These are phyloP conservation scores for Puntigrus tetrazona DNA, from an alignment of 2,113 vertebrate genomes.

Conservation along the genomic window DNA sequence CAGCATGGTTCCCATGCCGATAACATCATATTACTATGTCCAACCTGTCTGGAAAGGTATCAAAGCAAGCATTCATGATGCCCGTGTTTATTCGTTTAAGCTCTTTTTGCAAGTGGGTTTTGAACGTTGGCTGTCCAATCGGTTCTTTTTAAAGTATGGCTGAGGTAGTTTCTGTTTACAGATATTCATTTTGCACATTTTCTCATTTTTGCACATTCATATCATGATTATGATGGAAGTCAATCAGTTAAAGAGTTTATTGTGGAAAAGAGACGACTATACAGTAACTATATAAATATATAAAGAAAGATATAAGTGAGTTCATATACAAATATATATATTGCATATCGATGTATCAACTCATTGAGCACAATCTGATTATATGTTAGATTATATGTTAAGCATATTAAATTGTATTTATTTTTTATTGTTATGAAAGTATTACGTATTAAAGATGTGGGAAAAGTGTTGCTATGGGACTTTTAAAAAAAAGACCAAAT, in stretches of 20 bases:
- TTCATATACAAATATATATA: constrained; percentile 53
- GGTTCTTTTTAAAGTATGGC: constrained; percentile 37
- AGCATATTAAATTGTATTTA: constrained; percentile 71
- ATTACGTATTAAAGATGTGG: constrained; percentile 39
- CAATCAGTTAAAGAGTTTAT: constrained; percentile 46
- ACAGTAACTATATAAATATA: constrained; percentile 39
- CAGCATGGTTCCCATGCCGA: neutral
- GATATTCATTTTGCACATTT: constrained; percentile 55
- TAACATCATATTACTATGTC: neutral
- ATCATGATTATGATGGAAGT: constrained; percentile 42
- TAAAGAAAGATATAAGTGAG: constrained; percentile 16
- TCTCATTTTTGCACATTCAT: constrained; percentile 55
- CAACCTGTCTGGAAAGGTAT: neutral
- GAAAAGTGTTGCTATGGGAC: constrained; percentile 47
- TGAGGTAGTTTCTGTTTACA: constrained; percentile 33
- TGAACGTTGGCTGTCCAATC: constrained; percentile 36
- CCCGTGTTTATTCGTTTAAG: constrained; percentile 1
- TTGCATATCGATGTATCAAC: constrained; percentile 53
- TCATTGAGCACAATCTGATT: constrained; percentile 47
- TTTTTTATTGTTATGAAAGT: constrained; percentile 69
- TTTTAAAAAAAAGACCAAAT: constrained; percentile 73
- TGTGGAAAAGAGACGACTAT: constrained; percentile 40
- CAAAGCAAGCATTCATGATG: constrained; percentile 11
- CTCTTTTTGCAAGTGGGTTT: constrained; percentile 39
- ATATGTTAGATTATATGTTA: constrained; percentile 65